Evolutionary conservation across 2,113 vertebrate genomes (phyloP), one percentile per base, ranked within the genome.

Genomic region (Ptychochromis oligacanthus): DNA sequence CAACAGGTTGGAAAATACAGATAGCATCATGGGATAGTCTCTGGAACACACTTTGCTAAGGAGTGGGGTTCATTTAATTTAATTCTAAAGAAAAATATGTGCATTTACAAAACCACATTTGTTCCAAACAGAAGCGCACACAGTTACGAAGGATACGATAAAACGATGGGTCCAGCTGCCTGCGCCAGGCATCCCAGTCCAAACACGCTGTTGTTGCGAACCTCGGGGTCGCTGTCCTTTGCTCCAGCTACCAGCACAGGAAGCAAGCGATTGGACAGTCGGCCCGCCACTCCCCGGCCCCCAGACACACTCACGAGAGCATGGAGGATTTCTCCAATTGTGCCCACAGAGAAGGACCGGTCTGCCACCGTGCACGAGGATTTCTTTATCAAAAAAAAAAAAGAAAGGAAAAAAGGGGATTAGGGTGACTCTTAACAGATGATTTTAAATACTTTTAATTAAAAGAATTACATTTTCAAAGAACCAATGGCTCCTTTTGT

Each of bases 151-250:
- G 94, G 96, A 96, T 96, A 96, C 97, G 95, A 92, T 8, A 93
- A 89, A 40, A 96, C 64, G 18, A 95, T 90, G 6, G 89, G 91
- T 49, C 96, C 97, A 1, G 96, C 95, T 0, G 97, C 96, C 82
- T 97, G 93, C 0, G 96, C 96, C 75, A 98, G 94, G 40, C 95
- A 95, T 0, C 97, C 97, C 85, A 98, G 91, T n/a, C 96, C 97
- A 3, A 96, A 98, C 81, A 97, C 93, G 1, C 96, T 95, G 88
- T 98, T 98, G 93, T 97, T 97, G 62, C 97, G 96, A 54, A 98
- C 97, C 90, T 98, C 97, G 0, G 95, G 40, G 54, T 98, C 96
- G 0, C 89, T 24, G 86, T 98, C 97, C 28, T 85, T 94, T 22
- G 94, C 92, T 0, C 94, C 93, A 0, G 82, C 91, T 12, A 97